Base-by-base conservation (phyloP, 2,797 vertebrate genomes). In the Cynopterus sphinx region DNA sequence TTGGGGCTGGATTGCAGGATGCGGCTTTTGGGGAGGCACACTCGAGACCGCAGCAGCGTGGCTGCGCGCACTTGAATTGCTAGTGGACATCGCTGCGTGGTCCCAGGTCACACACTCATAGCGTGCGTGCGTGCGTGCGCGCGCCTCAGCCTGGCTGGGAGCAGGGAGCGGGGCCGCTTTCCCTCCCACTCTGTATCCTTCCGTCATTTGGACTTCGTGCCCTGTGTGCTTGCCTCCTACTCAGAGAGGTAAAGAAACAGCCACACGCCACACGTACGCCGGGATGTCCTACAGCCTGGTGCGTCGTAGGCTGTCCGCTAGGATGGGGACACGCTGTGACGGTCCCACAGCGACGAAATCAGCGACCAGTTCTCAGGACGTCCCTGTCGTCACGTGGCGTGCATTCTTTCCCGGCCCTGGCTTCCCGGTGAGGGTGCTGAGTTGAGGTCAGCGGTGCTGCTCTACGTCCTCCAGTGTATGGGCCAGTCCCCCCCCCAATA, bases 261-360 rank as follows among this genome's bases (percentile, higher is more conserved):
- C 7, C 39, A 31, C 19, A 39, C 0, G 11, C 57, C 26, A 3
- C 11, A 49, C 13, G 49, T 49, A 5, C 49, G 13, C 15, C 5
- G 39, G 77, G 17, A 0, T 19, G 4, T 17, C 10, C 1, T 8
- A 8, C 6, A 15, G 36, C 57, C 73, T n/a, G 2, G 78, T 9
- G 57, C 53, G 10, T 12, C 0, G 39, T 31, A 3, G 78, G 57
- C 39, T 4, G 7, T 22, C 9, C 5, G 1, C 36, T 1, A 12
- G 49, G 77, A 9, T 16, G 7, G 1, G 24, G 21, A 10, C 10
- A 13, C 7, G 28, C 39, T 2, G 2, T 4, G 2, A 8, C 9
- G 28, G 21, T 31, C 17, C 10, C 28, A 22, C 28, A 46, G 6
- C 2, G 19, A 13, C 0, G 19, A 24, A 10, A 8, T 31, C 57